phyloP scores from a whole-genome alignment of 2,797 vertebrate species.

The Glyptemys insculpta region DNA sequence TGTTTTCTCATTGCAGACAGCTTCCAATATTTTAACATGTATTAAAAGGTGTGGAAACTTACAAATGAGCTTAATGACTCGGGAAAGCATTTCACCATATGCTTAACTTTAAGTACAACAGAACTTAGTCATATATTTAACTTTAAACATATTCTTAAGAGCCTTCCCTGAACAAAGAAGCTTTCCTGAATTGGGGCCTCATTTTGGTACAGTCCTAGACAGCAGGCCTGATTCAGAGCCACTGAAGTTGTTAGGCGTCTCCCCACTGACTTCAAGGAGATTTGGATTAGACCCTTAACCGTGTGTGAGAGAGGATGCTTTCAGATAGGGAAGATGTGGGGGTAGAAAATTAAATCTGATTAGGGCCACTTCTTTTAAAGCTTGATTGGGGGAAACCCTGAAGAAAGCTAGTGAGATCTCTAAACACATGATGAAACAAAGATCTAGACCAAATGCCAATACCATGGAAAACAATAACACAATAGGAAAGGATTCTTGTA shows the following conservation, averaged over 20 bases:
- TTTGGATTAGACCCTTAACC: not conserved
- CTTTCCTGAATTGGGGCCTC: not conserved
- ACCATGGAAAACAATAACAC: slow-evolving; percentile 29
- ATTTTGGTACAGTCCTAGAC: not conserved
- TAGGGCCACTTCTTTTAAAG: slow-evolving; percentile 35
- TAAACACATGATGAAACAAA: slow-evolving; percentile 55
- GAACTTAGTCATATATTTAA: not conserved
- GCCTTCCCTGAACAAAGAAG: slow-evolving; percentile 15
- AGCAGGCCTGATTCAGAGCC: not conserved
- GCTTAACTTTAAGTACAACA: slow-evolving; percentile 22
- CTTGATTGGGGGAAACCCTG: slow-evolving; percentile 45
- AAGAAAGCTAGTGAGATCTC: slow-evolving; percentile 39
- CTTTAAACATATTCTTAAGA: not conserved
- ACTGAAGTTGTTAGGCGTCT: not conserved
- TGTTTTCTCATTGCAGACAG: slow-evolving; percentile 69
- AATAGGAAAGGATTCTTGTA: slow-evolving; percentile 56
- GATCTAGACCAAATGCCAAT: not conserved
- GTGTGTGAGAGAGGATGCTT: not conserved
- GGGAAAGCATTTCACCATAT: not conserved
- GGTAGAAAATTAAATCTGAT: not conserved
- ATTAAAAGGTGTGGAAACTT: slow-evolving; percentile 44
- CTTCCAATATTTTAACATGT: slow-evolving; percentile 47
- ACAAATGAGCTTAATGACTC: not conserved
- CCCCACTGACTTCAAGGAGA: not conserved
- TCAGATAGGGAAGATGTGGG: not conserved